Conservation (phyloP, 2,113 vertebrate genomes). For the Chroicocephalus ridibundus region DNA sequence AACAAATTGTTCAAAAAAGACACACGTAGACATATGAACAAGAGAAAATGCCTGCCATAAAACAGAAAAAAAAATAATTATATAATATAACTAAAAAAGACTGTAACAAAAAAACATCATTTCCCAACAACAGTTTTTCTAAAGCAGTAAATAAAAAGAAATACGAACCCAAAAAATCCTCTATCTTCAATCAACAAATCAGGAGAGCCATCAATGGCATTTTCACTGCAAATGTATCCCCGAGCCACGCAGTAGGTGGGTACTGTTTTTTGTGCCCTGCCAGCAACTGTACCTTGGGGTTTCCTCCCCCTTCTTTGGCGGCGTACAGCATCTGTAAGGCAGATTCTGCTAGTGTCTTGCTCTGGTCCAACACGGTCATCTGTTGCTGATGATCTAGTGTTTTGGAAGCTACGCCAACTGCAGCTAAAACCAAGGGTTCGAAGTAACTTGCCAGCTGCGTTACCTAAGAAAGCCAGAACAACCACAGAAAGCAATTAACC, state of each 20-base stretch:
- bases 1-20: neutral
- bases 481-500: neutral
- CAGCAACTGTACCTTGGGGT: constrained; percentile 86
- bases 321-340: constrained; percentile 97
- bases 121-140: neutral
- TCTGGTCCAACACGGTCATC: constrained; percentile 97
- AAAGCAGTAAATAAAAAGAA: neutral
- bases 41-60: neutral
- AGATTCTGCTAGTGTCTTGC: constrained; percentile 94
- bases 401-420: constrained; percentile 93
- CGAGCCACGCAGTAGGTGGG: rapidly evolving
- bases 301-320: constrained; percentile 97
- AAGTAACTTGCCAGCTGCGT: constrained; percentile 96
- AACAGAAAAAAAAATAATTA: neutral
- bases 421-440: constrained; percentile 90
- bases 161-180: neutral
- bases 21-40: neutral
- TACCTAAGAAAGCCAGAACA: constrained; percentile 76
- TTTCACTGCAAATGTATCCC: neutral
- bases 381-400: constrained; percentile 94
- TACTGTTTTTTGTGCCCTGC: neutral
- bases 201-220: neutral
- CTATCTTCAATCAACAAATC: neutral
- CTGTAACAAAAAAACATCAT: neutral
- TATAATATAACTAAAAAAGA: neutral